Base-by-base conservation (phyloP, 2,888 invertebrate genomes). In the Thymelicus acteon region DNA sequence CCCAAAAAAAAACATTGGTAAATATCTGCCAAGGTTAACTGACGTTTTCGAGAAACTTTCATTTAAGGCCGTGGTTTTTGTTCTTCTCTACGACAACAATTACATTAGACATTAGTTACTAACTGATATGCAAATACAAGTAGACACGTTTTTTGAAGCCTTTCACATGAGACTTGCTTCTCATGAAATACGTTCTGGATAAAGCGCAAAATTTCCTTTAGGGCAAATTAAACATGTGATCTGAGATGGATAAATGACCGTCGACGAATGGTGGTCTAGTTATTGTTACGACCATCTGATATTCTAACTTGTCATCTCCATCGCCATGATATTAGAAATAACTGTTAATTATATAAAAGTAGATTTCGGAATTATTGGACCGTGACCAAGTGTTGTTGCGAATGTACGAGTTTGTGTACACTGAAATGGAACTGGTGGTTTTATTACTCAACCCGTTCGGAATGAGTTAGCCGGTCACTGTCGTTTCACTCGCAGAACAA, bases 351-450 rank as follows among this genome's bases (percentile, higher is more conserved):
- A 19, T 8, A 19, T 52, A 52, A 57, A 31, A 13, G 1, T 13
- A 57, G 31, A 24, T 13, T 24, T 13, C 39, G n/a, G 39, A n/a
- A 15, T 39, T 58, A 58, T 58, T 58, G 37, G 39, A 39, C 37
- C 58, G n/a, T n/a, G 39, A 58, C 39, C 7, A 58, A 58, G 7
- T 39, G 12, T 39, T 39, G 57, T 58, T 58, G 13, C 58, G 8
- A 58, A 24, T 58, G 31, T 58, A 7, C 58, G 6, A 58, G 39
- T 37, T 7, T 58, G 58, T 39, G 58, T 39, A 58, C 31, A 58
- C 54, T 58, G 39, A 58, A 39, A 58, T 39, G n/a, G n/a, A 58
- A 58, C 58, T 58, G 39, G 37, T 58, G 37, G 37, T 58, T 13
- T 39, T 58, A n/a, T 58, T 58, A 58, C n/a, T 37, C n/a, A 39